A percentile compares a stretch with the other conserved stretches of the same genome.
phyloP scores from a whole-genome alignment of 1,140 invertebrate genomes.

The Bicyclus anynana region DNA sequence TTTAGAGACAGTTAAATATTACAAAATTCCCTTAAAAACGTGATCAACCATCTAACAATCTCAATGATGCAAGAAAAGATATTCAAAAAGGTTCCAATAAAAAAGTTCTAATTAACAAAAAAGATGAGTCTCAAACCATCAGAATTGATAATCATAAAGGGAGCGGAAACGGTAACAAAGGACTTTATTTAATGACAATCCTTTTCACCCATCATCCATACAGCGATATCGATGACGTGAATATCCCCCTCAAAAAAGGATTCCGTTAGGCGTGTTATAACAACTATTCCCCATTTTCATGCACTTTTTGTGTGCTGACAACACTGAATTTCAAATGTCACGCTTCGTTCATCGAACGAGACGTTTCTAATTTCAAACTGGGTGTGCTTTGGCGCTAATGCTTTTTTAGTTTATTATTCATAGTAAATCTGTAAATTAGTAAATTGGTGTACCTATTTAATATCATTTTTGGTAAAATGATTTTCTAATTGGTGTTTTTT shows the following conservation, averaged over 20 bases:
- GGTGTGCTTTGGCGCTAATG: neutral
- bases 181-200: constrained; percentile 29
- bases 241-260: constrained; percentile 17
- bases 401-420: constrained; percentile 21
- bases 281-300: constrained; percentile 42
- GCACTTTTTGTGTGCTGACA: constrained; percentile 52
- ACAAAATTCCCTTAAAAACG: too few species aligned
- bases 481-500: too few species aligned
- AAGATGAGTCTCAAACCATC: neutral
- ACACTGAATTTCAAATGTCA: constrained; percentile 62
- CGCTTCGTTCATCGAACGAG: constrained; percentile 59
- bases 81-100: neutral
- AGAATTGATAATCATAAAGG: constrained; percentile 14
- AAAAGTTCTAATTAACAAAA: neutral
- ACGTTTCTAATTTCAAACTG: constrained; percentile 21
- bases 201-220: constrained; percentile 27
- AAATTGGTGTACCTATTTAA: too few species aligned
- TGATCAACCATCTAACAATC: too few species aligned
- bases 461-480: too few species aligned
- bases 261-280: constrained; percentile 44
- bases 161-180: constrained; percentile 23
- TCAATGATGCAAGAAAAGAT: too few species aligned
- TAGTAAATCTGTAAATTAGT: neutral
- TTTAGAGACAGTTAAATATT: too few species aligned
- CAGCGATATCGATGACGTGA: constrained; percentile 21